Evolutionary conservation across 2,888 invertebrate genomes (phyloP).

Genomic region (Thalpophila matura): DNA sequence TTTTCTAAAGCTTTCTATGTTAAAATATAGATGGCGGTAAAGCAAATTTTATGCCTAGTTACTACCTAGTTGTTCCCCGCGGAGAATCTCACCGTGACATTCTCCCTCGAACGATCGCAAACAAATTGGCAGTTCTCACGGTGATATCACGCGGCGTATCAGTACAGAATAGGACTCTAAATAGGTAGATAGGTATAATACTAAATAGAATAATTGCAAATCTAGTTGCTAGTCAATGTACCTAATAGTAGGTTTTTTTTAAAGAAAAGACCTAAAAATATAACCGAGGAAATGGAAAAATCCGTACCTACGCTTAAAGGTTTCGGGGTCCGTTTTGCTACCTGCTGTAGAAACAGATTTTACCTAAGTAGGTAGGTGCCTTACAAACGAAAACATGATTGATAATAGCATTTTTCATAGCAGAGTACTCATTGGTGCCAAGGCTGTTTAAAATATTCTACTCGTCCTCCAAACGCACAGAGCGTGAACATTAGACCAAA

Average conservation of each 20-base stretch:
- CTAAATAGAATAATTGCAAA: slow-evolving; percentile 46
- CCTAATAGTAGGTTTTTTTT: too few relatives aligned
- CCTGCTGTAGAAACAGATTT: too few relatives aligned
- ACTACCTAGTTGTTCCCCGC: too few relatives aligned
- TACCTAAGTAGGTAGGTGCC: too few relatives aligned
- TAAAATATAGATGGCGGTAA: slow-evolving; percentile 28
- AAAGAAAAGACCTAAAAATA: too few relatives aligned
- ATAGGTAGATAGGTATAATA: slow-evolving; percentile 12
- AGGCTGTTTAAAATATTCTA: slow-evolving; percentile 46
- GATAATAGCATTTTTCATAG: slow-evolving; percentile 19
- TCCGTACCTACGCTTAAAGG: too few relatives aligned
- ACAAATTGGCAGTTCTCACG: too few relatives aligned
- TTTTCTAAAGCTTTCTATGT: background rate
- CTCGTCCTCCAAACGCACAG: slow-evolving; percentile 50
- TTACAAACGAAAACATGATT: slow-evolving; percentile 16
- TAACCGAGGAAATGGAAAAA: too few relatives aligned
- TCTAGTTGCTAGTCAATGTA: slow-evolving; percentile 26
- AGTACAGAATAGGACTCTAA: slow-evolving; percentile 1
- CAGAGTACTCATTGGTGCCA: slow-evolving; percentile 49
- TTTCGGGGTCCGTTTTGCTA: too few relatives aligned
- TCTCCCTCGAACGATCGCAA: too few relatives aligned
- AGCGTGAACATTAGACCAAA: slow-evolving; percentile 58
- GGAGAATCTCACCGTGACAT: too few relatives aligned
- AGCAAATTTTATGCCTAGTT: background rate
- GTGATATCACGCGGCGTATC: too few relatives aligned